These are phyloP conservation scores for Galago senegalensis DNA, from an alignment of 2,797 vertebrate genomes.

Conservation along the genomic window DNA sequence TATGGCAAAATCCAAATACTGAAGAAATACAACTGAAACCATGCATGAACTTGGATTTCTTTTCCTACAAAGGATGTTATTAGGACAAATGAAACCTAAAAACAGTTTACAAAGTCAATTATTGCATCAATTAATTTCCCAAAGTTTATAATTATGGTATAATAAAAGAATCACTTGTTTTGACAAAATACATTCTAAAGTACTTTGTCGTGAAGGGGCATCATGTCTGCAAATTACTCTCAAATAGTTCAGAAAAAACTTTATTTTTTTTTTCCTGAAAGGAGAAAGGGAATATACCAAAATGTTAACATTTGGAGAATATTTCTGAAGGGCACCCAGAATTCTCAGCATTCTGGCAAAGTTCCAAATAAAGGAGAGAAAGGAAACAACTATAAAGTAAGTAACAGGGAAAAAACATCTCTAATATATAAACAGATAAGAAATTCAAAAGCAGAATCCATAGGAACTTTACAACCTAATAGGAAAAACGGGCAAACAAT, in stretches of 20 bases:
- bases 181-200: too few species aligned
- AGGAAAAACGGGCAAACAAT: background rate
- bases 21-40: background rate
- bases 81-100: background rate
- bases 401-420: background rate
- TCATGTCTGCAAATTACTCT: background rate
- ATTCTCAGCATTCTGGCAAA: background rate
- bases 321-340: background rate
- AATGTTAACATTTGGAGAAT: slow-evolving; percentile 10
- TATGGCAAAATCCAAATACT: background rate
- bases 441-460: slow-evolving; percentile 27
- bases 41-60: background rate
- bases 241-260: background rate
- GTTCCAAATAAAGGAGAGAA: background rate
- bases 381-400: background rate
- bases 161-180: too few species aligned
- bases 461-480: background rate
- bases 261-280: background rate
- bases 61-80: background rate
- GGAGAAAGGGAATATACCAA: background rate
- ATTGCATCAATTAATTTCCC: background rate
- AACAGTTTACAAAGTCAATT: background rate
- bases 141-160: too few species aligned
- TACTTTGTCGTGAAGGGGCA: too few species aligned
- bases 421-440: background rate